Evolutionary conservation across 2,113 vertebrate genomes (phyloP).

Genomic region (Trinectes maculatus): DNA sequence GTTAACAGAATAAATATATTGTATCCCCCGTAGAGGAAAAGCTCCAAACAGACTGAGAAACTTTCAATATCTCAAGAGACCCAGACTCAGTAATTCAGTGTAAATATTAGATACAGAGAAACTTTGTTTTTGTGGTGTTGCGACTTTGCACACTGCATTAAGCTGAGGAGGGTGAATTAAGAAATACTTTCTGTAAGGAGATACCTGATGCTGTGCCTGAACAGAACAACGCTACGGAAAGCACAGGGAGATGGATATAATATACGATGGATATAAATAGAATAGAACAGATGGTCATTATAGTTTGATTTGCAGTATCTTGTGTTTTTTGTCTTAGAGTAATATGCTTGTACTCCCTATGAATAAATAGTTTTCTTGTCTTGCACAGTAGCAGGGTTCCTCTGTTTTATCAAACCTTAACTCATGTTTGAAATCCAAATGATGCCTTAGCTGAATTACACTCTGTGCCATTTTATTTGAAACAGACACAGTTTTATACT

Average conservation of each 20-base stretch:
- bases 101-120: constrained; percentile 17
- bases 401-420: constrained; percentile 32
- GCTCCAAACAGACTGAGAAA: constrained; percentile 6
- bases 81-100: constrained; percentile 20
- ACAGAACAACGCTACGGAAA: not conserved
- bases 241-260: not conserved
- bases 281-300: not conserved
- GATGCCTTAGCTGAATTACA: constrained; percentile 51
- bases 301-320: not conserved
- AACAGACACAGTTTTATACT: constrained; percentile 28
- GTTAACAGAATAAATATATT: constrained; percentile 30
- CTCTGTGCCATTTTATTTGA: constrained; percentile 45
- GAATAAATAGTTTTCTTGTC: constrained; percentile 23
- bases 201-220: not conserved
- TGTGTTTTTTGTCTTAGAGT: constrained; percentile 9
- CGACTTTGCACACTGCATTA: constrained; percentile 9
- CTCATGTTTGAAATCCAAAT: constrained; percentile 41
- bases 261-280: not conserved
- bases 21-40: constrained; percentile 13
- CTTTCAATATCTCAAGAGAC: constrained; percentile 16
- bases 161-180: not conserved
- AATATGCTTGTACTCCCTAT: constrained; percentile 36
- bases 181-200: constrained; percentile 8
- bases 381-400: constrained; percentile 28
- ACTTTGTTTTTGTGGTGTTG: constrained; percentile 8